A percentile compares a stretch with the other conserved stretches of the same genome.
These are phyloP conservation scores for Ctenopoma kingsleyae DNA, from an alignment of 2,797 vertebrate species.

Conservation along the genomic window DNA sequence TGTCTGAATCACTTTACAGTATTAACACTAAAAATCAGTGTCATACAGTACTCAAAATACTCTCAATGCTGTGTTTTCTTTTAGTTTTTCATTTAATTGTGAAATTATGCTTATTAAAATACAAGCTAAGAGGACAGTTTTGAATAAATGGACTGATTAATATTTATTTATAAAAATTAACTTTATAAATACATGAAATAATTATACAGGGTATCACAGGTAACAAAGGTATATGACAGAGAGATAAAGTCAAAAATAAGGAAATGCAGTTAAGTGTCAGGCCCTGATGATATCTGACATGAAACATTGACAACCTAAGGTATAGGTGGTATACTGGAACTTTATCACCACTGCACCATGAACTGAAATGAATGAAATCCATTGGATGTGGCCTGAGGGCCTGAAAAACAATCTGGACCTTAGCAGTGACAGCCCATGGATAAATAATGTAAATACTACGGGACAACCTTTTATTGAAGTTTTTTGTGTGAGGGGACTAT, in stretches of 20 bases:
- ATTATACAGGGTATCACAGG: neutral
- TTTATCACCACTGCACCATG: constrained; percentile 71
- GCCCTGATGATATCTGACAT: constrained; percentile 59
- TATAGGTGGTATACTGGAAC: constrained; percentile 63
- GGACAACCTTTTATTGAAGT: constrained; percentile 81
- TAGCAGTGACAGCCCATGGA: constrained; percentile 78
- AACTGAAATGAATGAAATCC: constrained; percentile 77
- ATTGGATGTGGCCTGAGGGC: constrained; percentile 65
- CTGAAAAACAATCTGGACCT: constrained; percentile 81
- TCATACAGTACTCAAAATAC: neutral
- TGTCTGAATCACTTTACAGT: neutral
- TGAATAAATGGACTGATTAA: neutral
- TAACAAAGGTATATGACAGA: neutral
- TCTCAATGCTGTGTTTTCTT: neutral
- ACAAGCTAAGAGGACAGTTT: neutral
- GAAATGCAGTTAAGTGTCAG: constrained; percentile 42
- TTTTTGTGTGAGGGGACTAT: constrained; percentile 66
- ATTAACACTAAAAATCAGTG: neutral
- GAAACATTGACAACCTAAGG: constrained; percentile 74
- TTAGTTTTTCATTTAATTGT: neutral
- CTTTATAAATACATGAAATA: neutral
- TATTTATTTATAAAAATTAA: neutral
- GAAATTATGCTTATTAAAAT: neutral
- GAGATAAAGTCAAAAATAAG: constrained; percentile 28
- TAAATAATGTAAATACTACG: constrained; percentile 84